Percentiles rank a stretch among this genome's conserved stretches.
phyloP scores from a whole-genome alignment of 92 coral and sea anemone species.

The Diadumene lineata region DNA sequence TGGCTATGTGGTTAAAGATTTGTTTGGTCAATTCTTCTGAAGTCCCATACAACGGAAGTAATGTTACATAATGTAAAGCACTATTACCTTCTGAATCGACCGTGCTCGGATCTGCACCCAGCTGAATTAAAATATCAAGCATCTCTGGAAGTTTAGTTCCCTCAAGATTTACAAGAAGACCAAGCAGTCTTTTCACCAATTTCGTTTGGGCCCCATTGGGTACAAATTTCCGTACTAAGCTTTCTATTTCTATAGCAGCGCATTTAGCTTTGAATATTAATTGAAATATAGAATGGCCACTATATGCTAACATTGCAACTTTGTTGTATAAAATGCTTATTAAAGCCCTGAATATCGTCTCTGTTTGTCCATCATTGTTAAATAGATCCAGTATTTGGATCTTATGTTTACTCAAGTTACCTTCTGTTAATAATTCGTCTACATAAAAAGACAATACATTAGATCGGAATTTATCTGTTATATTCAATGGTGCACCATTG shows the following conservation, averaged over 20 bases:
- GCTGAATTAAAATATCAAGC: slow-evolving; percentile 5
- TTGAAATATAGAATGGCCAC: no score
- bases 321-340: background rate
- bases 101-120: slow-evolving; percentile 32
- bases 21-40: background rate
- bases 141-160: background rate
- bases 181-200: no score
- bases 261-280: no score
- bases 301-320: background rate
- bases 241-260: no score
- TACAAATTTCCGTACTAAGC: background rate
- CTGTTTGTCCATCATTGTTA: background rate
- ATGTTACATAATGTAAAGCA: background rate
- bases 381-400: no score
- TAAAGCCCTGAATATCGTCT: background rate
- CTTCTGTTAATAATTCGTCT: background rate
- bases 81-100: slow-evolving; percentile 35
- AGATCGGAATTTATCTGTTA: background rate
- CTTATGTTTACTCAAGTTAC: background rate
- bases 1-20: slow-evolving; percentile 1
- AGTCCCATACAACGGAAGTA: background rate
- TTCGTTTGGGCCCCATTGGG: no score
- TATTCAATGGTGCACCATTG: slow-evolving; percentile 7
- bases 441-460: background rate
- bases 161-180: no score